Conservation (phyloP, 53 echinoderm and acorn worm genomes). For the Astropecten irregularis region DNA sequence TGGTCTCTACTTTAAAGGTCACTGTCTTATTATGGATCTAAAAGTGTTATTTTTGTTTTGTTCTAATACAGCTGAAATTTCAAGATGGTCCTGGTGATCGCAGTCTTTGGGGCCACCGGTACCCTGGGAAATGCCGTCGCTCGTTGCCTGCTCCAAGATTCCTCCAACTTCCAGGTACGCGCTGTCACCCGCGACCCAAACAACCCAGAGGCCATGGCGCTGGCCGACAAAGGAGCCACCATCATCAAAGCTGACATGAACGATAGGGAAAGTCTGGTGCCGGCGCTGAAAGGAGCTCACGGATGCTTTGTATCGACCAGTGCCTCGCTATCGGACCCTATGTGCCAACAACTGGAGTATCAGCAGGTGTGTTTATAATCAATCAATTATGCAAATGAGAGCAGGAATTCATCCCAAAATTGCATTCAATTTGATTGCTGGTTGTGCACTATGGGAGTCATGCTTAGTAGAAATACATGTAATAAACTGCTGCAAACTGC, state of each 20-base stretch:
- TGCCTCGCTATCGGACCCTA: conserved; percentile 57
- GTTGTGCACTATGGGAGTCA: no score
- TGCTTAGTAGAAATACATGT: no score
- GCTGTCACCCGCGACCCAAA: conserved; percentile 59
- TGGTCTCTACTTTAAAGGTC: no score
- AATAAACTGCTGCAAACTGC: no score
- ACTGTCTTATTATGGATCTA: no score
- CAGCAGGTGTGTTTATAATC: conserved; percentile 54
- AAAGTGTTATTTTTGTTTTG: not conserved
- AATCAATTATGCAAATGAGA: not conserved
- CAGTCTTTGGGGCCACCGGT: conserved; percentile 84
- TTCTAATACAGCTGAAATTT: not conserved
- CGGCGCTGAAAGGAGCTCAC: conserved; percentile 68
- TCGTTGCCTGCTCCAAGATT: conserved; percentile 56
- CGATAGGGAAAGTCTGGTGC: conserved; percentile 72
- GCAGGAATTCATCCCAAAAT: not conserved
- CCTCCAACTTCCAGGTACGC: conserved; percentile 74
- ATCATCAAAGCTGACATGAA: conserved; percentile 68
- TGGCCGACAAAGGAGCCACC: conserved; percentile 68
- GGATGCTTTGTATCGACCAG: conserved; percentile 82
- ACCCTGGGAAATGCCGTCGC: conserved; percentile 72
- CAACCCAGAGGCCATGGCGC: conserved; percentile 49
- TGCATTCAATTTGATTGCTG: not conserved
- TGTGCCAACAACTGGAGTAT: conserved; percentile 77
- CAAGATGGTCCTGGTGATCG: conserved; percentile 55